Evolutionary conservation across 2,113 vertebrate species (phyloP).

Genomic region (Pithys albifrons): DNA sequence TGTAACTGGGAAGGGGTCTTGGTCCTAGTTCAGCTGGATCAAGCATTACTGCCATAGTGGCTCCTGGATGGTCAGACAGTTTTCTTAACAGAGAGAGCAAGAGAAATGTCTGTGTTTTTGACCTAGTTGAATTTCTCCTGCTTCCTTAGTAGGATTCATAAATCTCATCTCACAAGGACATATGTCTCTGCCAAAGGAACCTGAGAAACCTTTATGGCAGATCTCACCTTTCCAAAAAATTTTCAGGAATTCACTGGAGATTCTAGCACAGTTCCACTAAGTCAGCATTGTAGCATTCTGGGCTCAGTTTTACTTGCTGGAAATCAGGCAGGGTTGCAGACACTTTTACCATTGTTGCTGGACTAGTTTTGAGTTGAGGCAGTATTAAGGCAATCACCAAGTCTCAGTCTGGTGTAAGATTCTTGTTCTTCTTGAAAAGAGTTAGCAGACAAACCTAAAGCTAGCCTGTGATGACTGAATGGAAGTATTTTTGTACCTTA

Average conservation of each 20-base stretch:
- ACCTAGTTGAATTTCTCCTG: background rate
- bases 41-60: background rate
- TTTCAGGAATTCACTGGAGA: background rate
- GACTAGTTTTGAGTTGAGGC: background rate
- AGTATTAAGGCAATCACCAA: background rate
- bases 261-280: background rate
- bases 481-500: background rate
- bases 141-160: background rate
- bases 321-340: background rate
- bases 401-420: background rate
- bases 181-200: background rate
- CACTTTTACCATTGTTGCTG: background rate
- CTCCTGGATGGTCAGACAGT: background rate
- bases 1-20: background rate
- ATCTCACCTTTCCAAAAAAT: background rate
- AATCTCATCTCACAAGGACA: background rate
- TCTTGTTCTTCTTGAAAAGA: background rate
- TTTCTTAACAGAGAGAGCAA: fast-evolving
- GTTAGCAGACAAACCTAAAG: background rate
- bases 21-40: background rate
- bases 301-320: background rate
- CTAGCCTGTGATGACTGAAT: background rate
- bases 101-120: background rate
- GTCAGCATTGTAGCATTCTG: background rate
- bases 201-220: background rate